Evolutionary conservation across 2,113 vertebrate genomes (phyloP).

Genomic region (Nyctereutes procyonoides): DNA sequence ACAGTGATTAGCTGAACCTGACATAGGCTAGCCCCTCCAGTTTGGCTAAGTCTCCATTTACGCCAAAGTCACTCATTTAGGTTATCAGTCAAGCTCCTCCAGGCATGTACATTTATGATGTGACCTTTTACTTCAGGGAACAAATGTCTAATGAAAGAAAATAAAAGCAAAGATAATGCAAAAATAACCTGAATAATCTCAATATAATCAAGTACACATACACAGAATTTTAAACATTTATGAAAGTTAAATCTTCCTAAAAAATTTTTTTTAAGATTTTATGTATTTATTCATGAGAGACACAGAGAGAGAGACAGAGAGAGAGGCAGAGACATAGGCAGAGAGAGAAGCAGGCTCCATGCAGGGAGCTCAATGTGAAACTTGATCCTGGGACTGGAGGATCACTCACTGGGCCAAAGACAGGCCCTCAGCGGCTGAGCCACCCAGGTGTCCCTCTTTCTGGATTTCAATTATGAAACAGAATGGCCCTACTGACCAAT

Average conservation of each 20-base stretch:
- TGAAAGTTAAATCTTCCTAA: neutral
- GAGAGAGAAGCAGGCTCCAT: too few species aligned
- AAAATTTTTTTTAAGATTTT: too few species aligned
- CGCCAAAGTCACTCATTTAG: neutral
- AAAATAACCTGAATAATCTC: neutral
- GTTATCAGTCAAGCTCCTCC: neutral
- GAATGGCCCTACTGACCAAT: neutral
- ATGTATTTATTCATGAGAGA: too few species aligned
- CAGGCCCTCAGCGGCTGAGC: too few species aligned
- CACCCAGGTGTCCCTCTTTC: neutral
- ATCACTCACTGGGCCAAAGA: too few species aligned
- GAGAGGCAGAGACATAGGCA: too few species aligned
- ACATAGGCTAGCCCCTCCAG: neutral
- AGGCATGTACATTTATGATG: neutral
- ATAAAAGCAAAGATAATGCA: conserved; percentile 37
- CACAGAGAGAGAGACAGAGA: too few species aligned
- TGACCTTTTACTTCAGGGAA: neutral
- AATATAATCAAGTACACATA: neutral
- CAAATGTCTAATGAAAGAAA: neutral
- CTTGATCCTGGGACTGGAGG: too few species aligned
- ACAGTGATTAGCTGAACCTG: neutral
- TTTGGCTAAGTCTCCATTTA: neutral
- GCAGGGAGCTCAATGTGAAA: too few species aligned
- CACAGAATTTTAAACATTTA: neutral
- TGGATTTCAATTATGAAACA: neutral